Conservation (phyloP, 2,797 vertebrate species). For the Galago senegalensis region DNA sequence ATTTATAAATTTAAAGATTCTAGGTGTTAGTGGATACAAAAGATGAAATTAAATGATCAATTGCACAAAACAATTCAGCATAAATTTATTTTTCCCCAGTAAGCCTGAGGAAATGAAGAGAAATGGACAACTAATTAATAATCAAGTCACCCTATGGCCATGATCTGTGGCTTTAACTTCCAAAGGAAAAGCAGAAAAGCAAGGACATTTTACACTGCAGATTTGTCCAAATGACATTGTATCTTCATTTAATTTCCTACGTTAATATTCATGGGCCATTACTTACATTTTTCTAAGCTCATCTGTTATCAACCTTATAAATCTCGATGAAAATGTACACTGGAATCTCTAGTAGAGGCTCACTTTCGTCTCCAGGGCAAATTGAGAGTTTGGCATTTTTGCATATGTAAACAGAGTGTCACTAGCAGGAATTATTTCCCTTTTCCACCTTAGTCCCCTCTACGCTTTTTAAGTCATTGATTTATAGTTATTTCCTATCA, state of each 20-base stretch:
- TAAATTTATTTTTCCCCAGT: constrained; percentile 67
- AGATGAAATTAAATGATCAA: constrained; percentile 65
- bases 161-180: constrained; percentile 49
- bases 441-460: not conserved
- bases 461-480: not conserved
- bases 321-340: constrained; percentile 6
- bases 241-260: constrained; percentile 10
- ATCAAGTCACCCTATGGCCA: constrained; percentile 17
- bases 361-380: not conserved
- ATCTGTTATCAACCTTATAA: not conserved
- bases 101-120: constrained; percentile 67
- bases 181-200: not conserved
- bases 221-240: constrained; percentile 21
- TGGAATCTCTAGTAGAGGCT: not conserved
- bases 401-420: constrained; percentile 14
- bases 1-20: constrained; percentile 70
- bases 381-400: constrained; percentile 14
- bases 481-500: constrained; percentile 52
- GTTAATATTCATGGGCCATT: not conserved
- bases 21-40: constrained; percentile 68
- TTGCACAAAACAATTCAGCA: constrained; percentile 74
- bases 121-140: constrained; percentile 72
- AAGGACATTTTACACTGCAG: constrained; percentile 1
- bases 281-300: constrained; percentile 19
- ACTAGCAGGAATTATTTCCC: constrained; percentile 33